Evolutionary conservation across 1,140 invertebrate species (phyloP).

Genomic region (Archivesica marissinica): DNA sequence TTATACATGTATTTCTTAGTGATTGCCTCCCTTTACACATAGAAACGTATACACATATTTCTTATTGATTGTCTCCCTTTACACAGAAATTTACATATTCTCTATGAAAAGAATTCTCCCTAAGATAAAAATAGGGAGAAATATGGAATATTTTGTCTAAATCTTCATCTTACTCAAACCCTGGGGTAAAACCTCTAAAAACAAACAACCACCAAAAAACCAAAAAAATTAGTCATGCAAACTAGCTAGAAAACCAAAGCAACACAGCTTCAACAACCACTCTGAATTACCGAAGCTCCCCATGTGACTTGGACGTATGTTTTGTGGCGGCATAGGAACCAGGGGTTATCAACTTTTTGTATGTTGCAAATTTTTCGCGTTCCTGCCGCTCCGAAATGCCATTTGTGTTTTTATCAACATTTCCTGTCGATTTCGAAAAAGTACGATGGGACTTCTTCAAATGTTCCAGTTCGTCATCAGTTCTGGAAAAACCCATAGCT

Average conservation of each 20-base stretch:
- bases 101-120: too few species aligned
- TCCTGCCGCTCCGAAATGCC: slow-evolving; percentile 57
- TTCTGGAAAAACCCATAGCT: slow-evolving; percentile 66
- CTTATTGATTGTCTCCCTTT: too few species aligned
- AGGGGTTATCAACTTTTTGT: slow-evolving; percentile 77
- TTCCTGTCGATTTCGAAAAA: slow-evolving; percentile 62
- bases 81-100: too few species aligned
- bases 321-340: slow-evolving; percentile 70
- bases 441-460: slow-evolving; percentile 53
- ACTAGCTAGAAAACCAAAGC: slow-evolving; percentile 9
- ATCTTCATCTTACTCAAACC: too few species aligned
- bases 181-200: background rate
- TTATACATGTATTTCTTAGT: too few species aligned
- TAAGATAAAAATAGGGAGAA: too few species aligned
- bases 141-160: too few species aligned
- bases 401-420: slow-evolving; percentile 48
- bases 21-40: too few species aligned
- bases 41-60: too few species aligned
- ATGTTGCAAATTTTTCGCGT: slow-evolving; percentile 69
- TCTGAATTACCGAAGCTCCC: slow-evolving; percentile 69
- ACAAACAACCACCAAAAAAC: background rate
- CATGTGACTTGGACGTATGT: slow-evolving; percentile 62
- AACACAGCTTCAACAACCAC: slow-evolving; percentile 37
- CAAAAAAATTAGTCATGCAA: background rate
- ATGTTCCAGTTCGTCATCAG: slow-evolving; percentile 72